Percentiles rank a stretch among this genome's conserved stretches.
Conservation (phyloP, 2,113 vertebrate species). For the Lasiurus cinereus region DNA sequence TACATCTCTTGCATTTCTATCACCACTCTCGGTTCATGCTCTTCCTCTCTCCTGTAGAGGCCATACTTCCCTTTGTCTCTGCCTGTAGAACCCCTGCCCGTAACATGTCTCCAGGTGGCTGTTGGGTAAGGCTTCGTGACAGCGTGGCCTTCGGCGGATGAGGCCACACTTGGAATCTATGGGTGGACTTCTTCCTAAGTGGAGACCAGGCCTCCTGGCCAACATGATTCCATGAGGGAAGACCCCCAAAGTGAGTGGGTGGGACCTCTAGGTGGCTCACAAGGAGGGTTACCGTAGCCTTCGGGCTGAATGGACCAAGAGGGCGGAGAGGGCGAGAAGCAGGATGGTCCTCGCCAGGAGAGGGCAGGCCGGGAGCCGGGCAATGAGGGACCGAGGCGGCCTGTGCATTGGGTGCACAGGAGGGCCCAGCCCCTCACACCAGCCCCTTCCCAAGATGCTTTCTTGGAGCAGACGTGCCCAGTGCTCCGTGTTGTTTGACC, state of each 20-base stretch:
- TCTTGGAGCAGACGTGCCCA: not conserved
- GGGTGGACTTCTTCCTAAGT: not conserved
- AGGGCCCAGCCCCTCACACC: not conserved
- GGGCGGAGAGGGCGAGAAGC: not conserved
- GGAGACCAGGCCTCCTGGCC: not conserved
- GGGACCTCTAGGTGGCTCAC: not conserved
- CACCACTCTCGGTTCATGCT: not conserved
- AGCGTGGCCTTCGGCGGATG: too few relatives aligned
- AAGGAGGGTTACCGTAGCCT: not conserved
- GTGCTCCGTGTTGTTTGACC: not conserved
- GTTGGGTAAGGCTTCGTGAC: not conserved
- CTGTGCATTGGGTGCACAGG: not conserved
- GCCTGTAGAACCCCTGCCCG: not conserved
- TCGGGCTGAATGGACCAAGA: not conserved
- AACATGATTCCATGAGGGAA: not conserved
- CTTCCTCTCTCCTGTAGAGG: not conserved
- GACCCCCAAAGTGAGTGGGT: not conserved
- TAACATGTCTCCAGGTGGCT: not conserved
- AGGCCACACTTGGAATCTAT: not conserved
- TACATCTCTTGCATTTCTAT: not conserved
- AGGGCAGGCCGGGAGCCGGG: not conserved
- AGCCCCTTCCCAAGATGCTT: not conserved
- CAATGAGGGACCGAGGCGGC: not conserved
- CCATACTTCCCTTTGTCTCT: not conserved
- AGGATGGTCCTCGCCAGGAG: not conserved